Percentiles rank a stretch among this genome's conserved stretches.
phyloP scores from a whole-genome alignment of 2,888 invertebrate genomes.

The Schizotus pectinicornis region DNA sequence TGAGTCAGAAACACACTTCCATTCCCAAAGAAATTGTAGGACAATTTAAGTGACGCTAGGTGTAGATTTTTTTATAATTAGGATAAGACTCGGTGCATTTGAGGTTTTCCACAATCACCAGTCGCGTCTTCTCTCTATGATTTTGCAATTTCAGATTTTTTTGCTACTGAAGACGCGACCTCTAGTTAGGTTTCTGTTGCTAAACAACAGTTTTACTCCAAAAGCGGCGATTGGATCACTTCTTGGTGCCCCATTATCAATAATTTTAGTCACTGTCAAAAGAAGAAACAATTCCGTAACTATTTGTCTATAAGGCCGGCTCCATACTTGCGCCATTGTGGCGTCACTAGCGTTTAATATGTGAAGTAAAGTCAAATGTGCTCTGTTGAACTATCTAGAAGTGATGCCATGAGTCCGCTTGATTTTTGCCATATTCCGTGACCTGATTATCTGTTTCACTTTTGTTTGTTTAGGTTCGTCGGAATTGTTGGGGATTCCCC shows the following conservation, averaged over 20 bases:
- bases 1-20: constrained; percentile 31
- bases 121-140: constrained; percentile 4
- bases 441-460: constrained; percentile 17
- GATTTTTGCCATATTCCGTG: constrained; percentile 23
- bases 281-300: not conserved
- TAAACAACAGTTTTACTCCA: too few relatives aligned
- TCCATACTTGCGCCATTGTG: too few relatives aligned
- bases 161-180: not conserved
- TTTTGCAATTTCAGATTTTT: not conserved
- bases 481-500: not conserved
- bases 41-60: constrained; percentile 15
- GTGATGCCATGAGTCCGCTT: not conserved
- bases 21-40: constrained; percentile 21
- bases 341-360: too few relatives aligned
- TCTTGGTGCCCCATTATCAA: not conserved
- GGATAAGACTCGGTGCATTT: constrained; percentile 23
- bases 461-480: not conserved
- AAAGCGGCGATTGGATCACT: not conserved
- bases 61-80: constrained; percentile 21
- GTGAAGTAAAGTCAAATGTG: too few relatives aligned
- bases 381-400: too few relatives aligned
- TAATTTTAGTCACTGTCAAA: not conserved
- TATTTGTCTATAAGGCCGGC: too few relatives aligned
- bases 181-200: not conserved
- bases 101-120: constrained; percentile 15